Base-by-base conservation (phyloP, 2,113 vertebrate genomes). In the Lophura nycthemera region DNA sequence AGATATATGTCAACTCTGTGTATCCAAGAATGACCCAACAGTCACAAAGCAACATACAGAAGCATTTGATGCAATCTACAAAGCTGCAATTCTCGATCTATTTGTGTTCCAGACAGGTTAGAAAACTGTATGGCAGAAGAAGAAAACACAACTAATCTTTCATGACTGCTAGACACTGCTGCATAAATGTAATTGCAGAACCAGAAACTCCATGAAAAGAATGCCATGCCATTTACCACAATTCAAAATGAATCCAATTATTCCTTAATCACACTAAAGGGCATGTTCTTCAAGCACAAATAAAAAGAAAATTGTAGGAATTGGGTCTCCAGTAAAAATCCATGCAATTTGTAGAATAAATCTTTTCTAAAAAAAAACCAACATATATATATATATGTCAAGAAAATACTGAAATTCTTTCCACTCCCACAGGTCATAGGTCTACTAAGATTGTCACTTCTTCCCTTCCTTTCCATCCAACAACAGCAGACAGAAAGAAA, bases 121-220 rank as follows among this genome's bases (percentile, higher is more conserved):
- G 92, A 97, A 95, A 94, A 87, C 83, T 81, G 54, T 3, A 0
- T 86, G 59, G 83, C 89, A 97, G 89, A 90, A 90, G 95, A 84
- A 96, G 96, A 95, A 98, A 97, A 97, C 91, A 96, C 54, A 43
- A 77, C 92, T 97, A 94, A 97, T 97, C 89, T 96, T 97, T 96
- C 77, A 5, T 95, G 92, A 96, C 96, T 97, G 83, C 73, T 93
- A 95, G 88, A 85, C 72, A 83, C 77, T 89, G 93, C 90, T 82
- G 74, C 60, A 85, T 76, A 97, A 95, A 94, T 92, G 88, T 87
- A 97, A 97, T 96, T 95, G 89, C 85, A 92, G 80, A 92, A 96
- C 85, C 79, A 96, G 88, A 96, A 97, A 92, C 90, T 95, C 94
- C 87, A 84, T 79, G 88, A 83, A 92, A 96, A 95, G 93, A 86